Evolutionary conservation across 2,888 invertebrate species (phyloP).

Genomic region (Parnassius apollo): DNA sequence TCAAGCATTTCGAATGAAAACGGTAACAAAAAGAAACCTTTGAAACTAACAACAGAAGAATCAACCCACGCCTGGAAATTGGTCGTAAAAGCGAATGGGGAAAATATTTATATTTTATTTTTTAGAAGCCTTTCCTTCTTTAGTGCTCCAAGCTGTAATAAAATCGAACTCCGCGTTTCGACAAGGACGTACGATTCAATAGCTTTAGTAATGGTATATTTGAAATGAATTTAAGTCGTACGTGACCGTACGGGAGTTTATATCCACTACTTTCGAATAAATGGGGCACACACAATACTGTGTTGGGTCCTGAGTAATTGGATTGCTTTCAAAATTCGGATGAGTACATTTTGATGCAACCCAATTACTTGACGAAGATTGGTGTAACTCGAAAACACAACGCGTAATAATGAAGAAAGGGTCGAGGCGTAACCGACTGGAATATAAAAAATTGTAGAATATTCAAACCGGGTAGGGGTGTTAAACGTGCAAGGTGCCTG

Average conservation of each 20-base stretch:
- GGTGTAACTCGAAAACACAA: not conserved
- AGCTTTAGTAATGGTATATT: not conserved
- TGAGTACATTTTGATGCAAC: not conserved
- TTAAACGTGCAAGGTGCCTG: too few relatives aligned
- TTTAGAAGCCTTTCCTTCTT: not conserved
- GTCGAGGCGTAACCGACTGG: too few relatives aligned
- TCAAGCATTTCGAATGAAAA: too few relatives aligned
- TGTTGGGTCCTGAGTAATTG: not conserved
- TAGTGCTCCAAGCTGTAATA: not conserved
- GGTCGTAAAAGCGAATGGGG: not conserved
- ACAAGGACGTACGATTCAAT: not conserved
- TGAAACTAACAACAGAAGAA: not conserved
- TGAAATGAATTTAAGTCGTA: not conserved
- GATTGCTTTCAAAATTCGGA: not conserved
- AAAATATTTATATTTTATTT: slow-evolving; percentile 1
- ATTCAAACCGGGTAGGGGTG: too few relatives aligned
- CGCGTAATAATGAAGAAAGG: too few relatives aligned
- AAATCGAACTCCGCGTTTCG: not conserved
- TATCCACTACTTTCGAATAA: not conserved
- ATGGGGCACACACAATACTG: not conserved
- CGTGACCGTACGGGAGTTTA: not conserved
- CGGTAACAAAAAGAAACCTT: too few relatives aligned
- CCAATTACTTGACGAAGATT: not conserved
- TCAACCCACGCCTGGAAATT: not conserved
- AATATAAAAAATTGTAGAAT: too few relatives aligned